Evolutionary conservation across 2,888 invertebrate genomes (phyloP).

Genomic region (Candidula unifasciata): DNA sequence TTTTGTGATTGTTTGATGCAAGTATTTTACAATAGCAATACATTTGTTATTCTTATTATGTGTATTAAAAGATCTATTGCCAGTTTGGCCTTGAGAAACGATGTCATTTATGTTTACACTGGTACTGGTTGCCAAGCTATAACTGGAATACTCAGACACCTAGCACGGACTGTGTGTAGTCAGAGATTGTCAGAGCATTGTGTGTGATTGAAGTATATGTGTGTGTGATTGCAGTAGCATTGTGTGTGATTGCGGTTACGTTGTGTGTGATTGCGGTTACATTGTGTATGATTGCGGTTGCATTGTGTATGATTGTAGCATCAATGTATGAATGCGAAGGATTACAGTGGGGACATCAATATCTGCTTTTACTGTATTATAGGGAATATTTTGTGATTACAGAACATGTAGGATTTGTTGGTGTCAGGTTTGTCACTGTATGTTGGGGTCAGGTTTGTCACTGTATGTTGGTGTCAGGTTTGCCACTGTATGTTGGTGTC

Average conservation of each 20-base stretch:
- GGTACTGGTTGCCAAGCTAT: slow-evolving; percentile 23
- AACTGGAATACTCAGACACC: slow-evolving; percentile 6
- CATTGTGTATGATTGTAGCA: neutral
- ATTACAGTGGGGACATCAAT: no score
- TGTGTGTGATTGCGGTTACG: neutral
- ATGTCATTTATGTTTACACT: slow-evolving; percentile 3
- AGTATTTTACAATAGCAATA: neutral
- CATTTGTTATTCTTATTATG: slow-evolving; percentile 18
- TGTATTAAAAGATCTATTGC: slow-evolving; percentile 10
- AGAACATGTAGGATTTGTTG: no score
- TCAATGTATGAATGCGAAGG: no score
- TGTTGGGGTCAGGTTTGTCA: no score
- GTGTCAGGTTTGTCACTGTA: no score
- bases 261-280: neutral
- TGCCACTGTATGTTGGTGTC: no score
- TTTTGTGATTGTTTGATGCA: neutral
- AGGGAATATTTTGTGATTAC: no score
- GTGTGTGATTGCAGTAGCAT: neutral
- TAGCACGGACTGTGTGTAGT: neutral
- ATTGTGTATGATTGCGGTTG: neutral
- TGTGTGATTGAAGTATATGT: neutral
- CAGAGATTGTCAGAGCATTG: no score
- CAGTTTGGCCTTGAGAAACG: neutral
- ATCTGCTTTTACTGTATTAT: no score
- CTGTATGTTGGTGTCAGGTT: no score